A percentile compares a stretch with the other conserved stretches of the same genome.
Conservation (phyloP, 2,113 vertebrate species). For the Dermatemys mawii region DNA sequence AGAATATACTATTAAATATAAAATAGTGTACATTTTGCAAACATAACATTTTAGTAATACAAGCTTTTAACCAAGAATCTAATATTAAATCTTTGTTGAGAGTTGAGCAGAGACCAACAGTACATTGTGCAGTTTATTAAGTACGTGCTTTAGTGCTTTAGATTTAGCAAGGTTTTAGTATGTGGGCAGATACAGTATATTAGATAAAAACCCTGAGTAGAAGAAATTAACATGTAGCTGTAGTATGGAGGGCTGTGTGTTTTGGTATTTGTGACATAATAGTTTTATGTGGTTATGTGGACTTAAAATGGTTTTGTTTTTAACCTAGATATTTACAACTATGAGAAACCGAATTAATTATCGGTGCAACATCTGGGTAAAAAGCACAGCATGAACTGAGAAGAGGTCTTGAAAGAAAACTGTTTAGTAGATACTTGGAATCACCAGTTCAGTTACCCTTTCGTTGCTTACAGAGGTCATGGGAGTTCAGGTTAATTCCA, state of each 20-base stretch:
- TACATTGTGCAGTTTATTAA: not conserved
- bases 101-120: not conserved
- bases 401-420: not conserved
- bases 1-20: not conserved
- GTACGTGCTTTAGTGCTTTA: not conserved
- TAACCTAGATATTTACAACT: not conserved
- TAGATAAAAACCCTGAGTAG: not conserved
- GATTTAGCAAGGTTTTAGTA: not conserved
- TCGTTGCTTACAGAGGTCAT: too few species aligned
- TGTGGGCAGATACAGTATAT: not conserved
- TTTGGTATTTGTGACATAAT: not conserved
- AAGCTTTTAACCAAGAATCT: not conserved
- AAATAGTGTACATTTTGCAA: not conserved
- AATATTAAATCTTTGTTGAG: not conserved
- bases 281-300: not conserved
- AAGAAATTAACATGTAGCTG: not conserved
- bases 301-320: not conserved
- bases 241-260: not conserved
- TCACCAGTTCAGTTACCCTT: not conserved
- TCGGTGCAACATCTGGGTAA: not conserved
- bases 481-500: not conserved
- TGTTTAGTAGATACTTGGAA: not conserved
- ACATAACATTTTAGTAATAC: not conserved
- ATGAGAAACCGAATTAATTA: not conserved
- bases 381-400: not conserved